Evolutionary conservation across 53 echinoderm and acorn worm genomes (phyloP).

Genomic region (Stichopus horrens): DNA sequence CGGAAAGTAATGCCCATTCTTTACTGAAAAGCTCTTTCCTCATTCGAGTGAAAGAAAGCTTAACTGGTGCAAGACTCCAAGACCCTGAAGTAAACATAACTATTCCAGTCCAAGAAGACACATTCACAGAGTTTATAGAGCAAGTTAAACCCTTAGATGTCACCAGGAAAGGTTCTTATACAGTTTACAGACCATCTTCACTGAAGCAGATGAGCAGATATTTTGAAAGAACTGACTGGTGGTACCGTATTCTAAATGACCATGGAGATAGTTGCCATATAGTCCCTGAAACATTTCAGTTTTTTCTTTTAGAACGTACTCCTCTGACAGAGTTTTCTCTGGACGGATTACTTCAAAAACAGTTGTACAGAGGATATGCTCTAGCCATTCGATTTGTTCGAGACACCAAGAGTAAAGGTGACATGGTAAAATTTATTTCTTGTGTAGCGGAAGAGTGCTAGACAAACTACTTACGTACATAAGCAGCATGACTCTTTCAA

Average conservation of each 20-base stretch:
- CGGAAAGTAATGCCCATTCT: neutral
- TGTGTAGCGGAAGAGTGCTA: no score
- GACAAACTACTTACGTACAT: no score
- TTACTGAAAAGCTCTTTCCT: neutral
- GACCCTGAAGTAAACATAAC: constrained; percentile 17
- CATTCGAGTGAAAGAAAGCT: neutral
- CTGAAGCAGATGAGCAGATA: neutral
- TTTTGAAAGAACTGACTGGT: constrained; percentile 19
- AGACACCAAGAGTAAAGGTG: neutral
- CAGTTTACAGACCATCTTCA: neutral
- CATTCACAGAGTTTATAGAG: constrained; percentile 10
- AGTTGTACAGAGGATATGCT: neutral
- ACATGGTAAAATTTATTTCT: no score
- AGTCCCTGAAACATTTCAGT: constrained; percentile 16
- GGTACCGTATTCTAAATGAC: neutral
- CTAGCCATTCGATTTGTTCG: constrained; percentile 3
- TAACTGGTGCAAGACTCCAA: neutral
- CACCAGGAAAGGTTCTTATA: neutral
- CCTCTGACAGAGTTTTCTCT: constrained; percentile 3
- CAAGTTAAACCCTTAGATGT: neutral
- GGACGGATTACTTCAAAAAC: neutral
- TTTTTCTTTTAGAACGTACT: neutral
- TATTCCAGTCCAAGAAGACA: constrained; percentile 5
- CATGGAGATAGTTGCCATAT: constrained; percentile 19
- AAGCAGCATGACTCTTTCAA: no score